phyloP scores from a whole-genome alignment of 2,888 invertebrate species.

The Aethes cnicana region DNA sequence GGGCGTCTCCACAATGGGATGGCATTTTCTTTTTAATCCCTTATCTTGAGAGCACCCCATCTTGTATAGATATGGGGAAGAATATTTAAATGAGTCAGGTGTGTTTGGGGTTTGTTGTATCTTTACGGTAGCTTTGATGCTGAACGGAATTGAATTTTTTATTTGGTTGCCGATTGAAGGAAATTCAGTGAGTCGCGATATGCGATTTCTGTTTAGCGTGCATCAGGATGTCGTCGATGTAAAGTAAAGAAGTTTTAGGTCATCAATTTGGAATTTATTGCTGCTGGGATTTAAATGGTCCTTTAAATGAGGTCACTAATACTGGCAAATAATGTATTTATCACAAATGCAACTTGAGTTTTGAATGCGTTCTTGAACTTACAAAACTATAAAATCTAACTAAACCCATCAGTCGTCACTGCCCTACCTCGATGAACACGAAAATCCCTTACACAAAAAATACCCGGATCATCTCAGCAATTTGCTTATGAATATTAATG shows the following conservation, averaged over 20 bases:
- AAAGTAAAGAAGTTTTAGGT: no score
- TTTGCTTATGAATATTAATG: constrained; percentile 81
- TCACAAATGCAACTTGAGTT: no score
- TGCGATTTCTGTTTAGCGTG: not conserved
- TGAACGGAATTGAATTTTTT: constrained; percentile 24
- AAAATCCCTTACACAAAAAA: constrained; percentile 11
- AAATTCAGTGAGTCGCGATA: not conserved
- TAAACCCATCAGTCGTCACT: no score
- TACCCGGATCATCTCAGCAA: constrained; percentile 62
- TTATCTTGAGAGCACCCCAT: constrained; percentile 51
- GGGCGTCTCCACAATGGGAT: constrained; percentile 55
- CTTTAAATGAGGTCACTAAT: no score
- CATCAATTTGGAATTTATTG: no score
- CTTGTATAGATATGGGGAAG: constrained; percentile 42
- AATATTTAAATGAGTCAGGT: constrained; percentile 62
- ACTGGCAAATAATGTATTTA: no score
- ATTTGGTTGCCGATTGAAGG: not conserved
- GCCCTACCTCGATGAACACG: not conserved
- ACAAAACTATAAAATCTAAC: no score
- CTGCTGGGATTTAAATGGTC: no score
- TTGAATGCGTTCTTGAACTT: no score
- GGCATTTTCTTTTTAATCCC: constrained; percentile 70
- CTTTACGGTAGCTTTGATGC: constrained; percentile 25
- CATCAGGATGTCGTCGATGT: not conserved
- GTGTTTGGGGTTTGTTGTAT: constrained; percentile 33